A percentile compares a stretch with the other conserved stretches of the same genome.
These are phyloP conservation scores for Venustaconcha ellipsiformis DNA, from an alignment of 1,140 invertebrate species.

Conservation along the genomic window DNA sequence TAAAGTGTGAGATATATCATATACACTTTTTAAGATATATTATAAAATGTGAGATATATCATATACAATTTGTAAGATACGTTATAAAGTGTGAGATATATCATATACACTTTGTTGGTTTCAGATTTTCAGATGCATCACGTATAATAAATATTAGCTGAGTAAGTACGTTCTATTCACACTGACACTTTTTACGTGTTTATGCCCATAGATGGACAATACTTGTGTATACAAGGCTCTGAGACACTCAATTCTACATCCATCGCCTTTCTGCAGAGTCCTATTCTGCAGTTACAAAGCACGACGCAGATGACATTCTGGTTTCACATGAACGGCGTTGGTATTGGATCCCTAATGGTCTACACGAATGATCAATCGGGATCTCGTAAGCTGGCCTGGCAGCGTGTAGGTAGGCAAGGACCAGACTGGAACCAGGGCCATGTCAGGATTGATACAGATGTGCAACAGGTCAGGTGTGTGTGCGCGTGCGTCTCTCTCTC, in stretches of 20 bases:
- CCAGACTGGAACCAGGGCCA: constrained; percentile 16
- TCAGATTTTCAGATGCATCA: too few relatives aligned
- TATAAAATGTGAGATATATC: too few relatives aligned
- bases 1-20: too few relatives aligned
- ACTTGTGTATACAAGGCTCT: constrained; percentile 5
- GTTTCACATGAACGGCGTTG: constrained; percentile 32
- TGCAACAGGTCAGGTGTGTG: constrained; percentile 8
- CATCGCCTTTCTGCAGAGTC: constrained; percentile 18
- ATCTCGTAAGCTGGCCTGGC: background rate
- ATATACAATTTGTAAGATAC: too few relatives aligned
- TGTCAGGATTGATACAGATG: constrained; percentile 3
- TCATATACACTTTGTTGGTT: too few relatives aligned
- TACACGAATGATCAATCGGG: constrained; percentile 1
- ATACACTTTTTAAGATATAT: too few relatives aligned
- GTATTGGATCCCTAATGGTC: constrained; percentile 17
- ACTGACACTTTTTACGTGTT: background rate
- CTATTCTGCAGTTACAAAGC: background rate
- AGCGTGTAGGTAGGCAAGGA: constrained; percentile 16
- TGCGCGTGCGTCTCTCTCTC: too few relatives aligned
- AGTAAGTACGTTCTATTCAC: background rate
- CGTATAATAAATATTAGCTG: too few relatives aligned
- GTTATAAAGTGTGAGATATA: too few relatives aligned
- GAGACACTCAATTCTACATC: background rate
- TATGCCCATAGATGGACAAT: constrained; percentile 4
- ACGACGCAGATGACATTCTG: constrained; percentile 15